Conservation (phyloP, 2,888 invertebrate species). For the Horisme vitalbata region DNA sequence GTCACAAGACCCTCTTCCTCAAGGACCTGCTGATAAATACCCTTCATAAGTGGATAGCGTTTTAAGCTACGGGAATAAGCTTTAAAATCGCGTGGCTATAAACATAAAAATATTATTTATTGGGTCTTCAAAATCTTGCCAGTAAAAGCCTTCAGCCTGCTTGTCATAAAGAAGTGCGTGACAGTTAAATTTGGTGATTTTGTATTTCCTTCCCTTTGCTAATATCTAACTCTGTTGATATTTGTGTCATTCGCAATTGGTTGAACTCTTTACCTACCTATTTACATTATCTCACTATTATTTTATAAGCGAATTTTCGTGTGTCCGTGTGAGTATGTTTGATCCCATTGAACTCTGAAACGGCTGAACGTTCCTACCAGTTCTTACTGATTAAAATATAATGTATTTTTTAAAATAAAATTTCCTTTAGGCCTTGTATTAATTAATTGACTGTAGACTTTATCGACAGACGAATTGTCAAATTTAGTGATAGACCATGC, state of each 20-base stretch:
- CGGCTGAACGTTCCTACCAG: too few species aligned
- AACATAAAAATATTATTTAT: slow-evolving; percentile 16
- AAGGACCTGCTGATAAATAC: background rate
- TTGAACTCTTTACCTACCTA: too few species aligned
- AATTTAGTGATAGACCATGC: too few species aligned
- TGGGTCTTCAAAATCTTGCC: slow-evolving; percentile 13
- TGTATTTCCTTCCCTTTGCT: background rate
- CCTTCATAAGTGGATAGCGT: background rate
- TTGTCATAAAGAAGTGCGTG: slow-evolving; percentile 20
- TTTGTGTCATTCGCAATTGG: background rate
- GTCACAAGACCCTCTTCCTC: slow-evolving; percentile 8
- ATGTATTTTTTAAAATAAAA: too few species aligned
- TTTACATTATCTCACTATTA: too few species aligned
- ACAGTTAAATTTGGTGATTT: slow-evolving; percentile 8
- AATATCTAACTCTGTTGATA: background rate
- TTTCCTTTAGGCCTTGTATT: too few species aligned
- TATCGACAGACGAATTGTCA: too few species aligned
- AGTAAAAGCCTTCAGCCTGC: slow-evolving; percentile 8
- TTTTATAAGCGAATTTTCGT: too few species aligned
- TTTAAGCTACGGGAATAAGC: background rate
- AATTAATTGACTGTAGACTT: too few species aligned
- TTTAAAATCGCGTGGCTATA: slow-evolving; percentile 13
- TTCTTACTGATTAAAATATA: too few species aligned
- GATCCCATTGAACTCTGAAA: too few species aligned
- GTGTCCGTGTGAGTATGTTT: too few species aligned